Conservation (phyloP, 2,888 invertebrate species). For the Papilio protenor region DNA sequence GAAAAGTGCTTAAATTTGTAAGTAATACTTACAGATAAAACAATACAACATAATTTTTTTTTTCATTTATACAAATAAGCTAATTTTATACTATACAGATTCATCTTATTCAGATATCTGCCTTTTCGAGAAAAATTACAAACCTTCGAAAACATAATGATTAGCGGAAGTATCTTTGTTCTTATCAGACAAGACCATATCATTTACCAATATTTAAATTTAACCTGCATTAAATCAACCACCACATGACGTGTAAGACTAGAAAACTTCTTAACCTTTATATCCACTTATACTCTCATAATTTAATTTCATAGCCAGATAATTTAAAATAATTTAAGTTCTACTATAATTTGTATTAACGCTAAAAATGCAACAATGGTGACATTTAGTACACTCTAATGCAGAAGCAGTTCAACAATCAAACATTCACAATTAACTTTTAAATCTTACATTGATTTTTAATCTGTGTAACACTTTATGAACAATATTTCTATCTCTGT, state of each 20-base stretch:
- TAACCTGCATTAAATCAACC: background rate
- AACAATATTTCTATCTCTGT: background rate
- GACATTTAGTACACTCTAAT: too few relatives aligned
- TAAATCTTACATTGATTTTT: too few relatives aligned
- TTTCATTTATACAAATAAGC: background rate
- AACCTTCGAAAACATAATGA: background rate
- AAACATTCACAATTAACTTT: too few relatives aligned
- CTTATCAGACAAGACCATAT: background rate
- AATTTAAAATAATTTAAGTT: too few relatives aligned
- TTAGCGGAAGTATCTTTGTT: background rate
- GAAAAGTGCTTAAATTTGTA: background rate
- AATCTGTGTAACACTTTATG: background rate
- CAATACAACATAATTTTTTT: background rate
- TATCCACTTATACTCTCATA: too few relatives aligned
- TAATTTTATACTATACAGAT: background rate
- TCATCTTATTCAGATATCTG: background rate
- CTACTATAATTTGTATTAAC: too few relatives aligned
- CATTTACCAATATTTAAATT: background rate
- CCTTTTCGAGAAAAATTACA: background rate
- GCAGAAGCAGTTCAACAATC: too few relatives aligned
- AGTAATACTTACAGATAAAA: background rate
- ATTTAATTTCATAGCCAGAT: too few relatives aligned
- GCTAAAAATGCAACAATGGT: too few relatives aligned
- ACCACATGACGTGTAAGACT: background rate
- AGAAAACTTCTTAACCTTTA: background rate